These are phyloP conservation scores for Rhynchonema sp. DNA, from an alignment of 2,888 invertebrate species.

Conservation along the genomic window DNA sequence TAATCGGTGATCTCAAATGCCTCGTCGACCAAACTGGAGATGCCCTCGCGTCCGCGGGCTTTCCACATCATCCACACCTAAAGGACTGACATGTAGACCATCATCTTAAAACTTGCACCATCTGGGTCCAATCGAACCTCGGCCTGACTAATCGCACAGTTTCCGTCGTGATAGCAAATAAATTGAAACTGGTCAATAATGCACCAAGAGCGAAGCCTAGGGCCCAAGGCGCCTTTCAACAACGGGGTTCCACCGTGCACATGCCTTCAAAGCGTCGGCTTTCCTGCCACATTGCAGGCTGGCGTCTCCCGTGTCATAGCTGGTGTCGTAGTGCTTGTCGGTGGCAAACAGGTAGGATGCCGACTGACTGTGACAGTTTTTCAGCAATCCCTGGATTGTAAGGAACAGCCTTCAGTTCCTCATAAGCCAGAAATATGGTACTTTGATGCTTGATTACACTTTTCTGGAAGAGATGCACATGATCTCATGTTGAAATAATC, in stretches of 20 bases:
- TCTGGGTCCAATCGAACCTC: too few species aligned
- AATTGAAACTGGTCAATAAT: too few species aligned
- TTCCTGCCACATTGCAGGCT: neutral
- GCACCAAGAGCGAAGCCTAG: too few species aligned
- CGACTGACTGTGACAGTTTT: slow-evolving; percentile 52
- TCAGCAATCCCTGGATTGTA: slow-evolving; percentile 39
- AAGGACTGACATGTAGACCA: too few species aligned
- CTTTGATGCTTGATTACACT: neutral
- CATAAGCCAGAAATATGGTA: neutral
- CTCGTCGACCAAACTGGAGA: neutral
- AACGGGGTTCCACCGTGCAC: too few species aligned
- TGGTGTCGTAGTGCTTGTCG: slow-evolving; percentile 69
- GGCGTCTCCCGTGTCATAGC: slow-evolving; percentile 55
- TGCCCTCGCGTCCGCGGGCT: neutral
- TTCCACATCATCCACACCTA: neutral
- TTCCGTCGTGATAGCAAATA: too few species aligned
- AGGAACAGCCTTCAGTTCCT: neutral
- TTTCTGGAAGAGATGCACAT: neutral
- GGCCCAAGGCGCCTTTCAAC: too few species aligned
- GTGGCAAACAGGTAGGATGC: slow-evolving; percentile 71
- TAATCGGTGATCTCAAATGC: neutral
- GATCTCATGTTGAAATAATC: neutral
- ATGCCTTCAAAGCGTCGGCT: neutral
- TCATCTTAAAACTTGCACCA: too few species aligned
- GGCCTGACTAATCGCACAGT: too few species aligned